Conservation (phyloP, 2,888 invertebrate species). For the Siphonodentalium dalli region DNA sequence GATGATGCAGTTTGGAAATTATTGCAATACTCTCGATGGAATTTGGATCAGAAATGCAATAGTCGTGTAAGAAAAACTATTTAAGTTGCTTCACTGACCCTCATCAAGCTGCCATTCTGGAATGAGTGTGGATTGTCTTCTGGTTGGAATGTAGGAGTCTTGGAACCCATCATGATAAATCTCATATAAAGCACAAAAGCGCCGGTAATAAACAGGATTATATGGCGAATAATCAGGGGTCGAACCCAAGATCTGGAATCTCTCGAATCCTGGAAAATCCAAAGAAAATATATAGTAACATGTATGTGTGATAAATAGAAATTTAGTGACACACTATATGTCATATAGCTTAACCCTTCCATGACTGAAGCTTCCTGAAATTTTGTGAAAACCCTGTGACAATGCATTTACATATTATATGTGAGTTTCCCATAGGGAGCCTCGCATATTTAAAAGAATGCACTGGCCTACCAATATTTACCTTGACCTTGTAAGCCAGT, state of each 20-base stretch:
- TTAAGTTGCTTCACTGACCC: slow-evolving; percentile 68
- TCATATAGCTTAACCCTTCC: too few species aligned
- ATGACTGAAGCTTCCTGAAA: too few species aligned
- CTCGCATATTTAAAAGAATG: too few species aligned
- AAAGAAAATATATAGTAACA: too few species aligned
- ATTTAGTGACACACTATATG: too few species aligned
- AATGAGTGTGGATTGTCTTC: slow-evolving; percentile 94
- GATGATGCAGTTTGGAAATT: too few species aligned
- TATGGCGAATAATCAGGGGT: slow-evolving; percentile 66
- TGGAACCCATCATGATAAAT: slow-evolving; percentile 80
- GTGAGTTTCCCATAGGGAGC: too few species aligned
- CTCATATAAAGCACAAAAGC: slow-evolving; percentile 72
- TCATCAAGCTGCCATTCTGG: slow-evolving; percentile 72
- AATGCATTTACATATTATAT: too few species aligned
- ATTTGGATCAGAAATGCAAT: not conserved
- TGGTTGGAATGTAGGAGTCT: slow-evolving; percentile 77
- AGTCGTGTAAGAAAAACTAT: not conserved
- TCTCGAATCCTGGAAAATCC: slow-evolving; percentile 12
- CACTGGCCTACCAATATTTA: too few species aligned
- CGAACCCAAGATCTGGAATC: slow-evolving; percentile 34
- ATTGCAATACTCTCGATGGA: not conserved
- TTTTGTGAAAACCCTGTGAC: too few species aligned
- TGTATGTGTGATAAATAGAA: too few species aligned
- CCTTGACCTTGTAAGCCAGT: too few species aligned
- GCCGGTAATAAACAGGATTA: slow-evolving; percentile 68